Evolutionary conservation across 1,140 invertebrate species (phyloP).

Genomic region (Atopsyche davidsoni): DNA sequence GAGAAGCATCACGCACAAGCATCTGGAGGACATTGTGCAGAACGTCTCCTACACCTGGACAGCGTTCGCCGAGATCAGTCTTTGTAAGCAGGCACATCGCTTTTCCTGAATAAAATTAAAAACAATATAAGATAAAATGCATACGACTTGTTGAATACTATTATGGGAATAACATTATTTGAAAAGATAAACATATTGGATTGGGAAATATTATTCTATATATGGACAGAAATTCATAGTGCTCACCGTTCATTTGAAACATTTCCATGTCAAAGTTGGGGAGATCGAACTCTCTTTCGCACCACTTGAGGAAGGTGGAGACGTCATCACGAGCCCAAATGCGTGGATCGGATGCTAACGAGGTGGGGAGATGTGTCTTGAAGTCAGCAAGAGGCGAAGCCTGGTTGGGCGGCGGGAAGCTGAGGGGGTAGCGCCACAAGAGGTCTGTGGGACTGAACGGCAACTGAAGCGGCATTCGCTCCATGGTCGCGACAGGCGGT

Average conservation of each 20-base stretch:
- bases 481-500: conserved; percentile 47
- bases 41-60: conserved; percentile 87
- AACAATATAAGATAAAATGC: too few species aligned
- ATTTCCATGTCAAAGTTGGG: conserved; percentile 87
- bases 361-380: conserved; percentile 75
- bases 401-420: conserved; percentile 53
- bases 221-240: too few species aligned
- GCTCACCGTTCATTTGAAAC: conserved; percentile 95
- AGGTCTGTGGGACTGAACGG: conserved; percentile 59
- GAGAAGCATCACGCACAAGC: conserved; percentile 72
- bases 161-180: conserved; percentile 2
- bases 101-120: conserved; percentile 59
- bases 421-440: conserved; percentile 75
- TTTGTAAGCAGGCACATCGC: conserved; percentile 85
- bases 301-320: conserved; percentile 81
- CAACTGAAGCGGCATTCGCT: conserved; percentile 41
- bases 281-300: conserved; percentile 87
- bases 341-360: conserved; percentile 78
- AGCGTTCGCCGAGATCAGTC: conserved; percentile 81
- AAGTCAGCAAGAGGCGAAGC: conserved; percentile 71
- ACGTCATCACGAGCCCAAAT: conserved; percentile 90
- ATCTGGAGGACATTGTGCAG: conserved; percentile 89
- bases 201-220: conserved; percentile 1
- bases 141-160: too few species aligned
- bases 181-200: conserved; percentile 7